phyloP scores from a whole-genome alignment of 1,140 invertebrate genomes.

The Achroia grisella region DNA sequence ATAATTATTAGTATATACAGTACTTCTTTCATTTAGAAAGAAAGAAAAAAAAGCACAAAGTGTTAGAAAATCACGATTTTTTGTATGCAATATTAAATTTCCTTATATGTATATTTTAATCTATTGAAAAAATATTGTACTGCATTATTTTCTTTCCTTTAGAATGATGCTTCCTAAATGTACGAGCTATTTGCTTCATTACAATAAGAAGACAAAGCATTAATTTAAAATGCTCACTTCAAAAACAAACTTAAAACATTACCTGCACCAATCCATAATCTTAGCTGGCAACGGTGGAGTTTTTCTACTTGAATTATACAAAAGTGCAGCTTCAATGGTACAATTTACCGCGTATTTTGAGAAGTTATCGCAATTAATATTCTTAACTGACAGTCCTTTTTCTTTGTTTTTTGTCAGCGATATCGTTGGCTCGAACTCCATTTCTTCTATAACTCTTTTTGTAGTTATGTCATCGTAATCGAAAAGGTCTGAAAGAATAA shows the following conservation, averaged over 20 bases:
- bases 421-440: too few relatives aligned
- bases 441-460: too few relatives aligned
- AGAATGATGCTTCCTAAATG: neutral
- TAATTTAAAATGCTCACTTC: neutral
- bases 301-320: constrained; percentile 46
- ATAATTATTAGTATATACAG: too few relatives aligned
- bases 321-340: constrained; percentile 33
- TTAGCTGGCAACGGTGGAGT: constrained; percentile 39
- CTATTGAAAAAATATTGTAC: neutral
- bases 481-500: too few relatives aligned
- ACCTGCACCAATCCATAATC: constrained; percentile 52
- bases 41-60: too few relatives aligned
- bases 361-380: constrained; percentile 51
- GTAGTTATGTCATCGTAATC: too few relatives aligned
- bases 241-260: constrained; percentile 2
- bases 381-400: constrained; percentile 5
- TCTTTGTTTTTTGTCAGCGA: too few relatives aligned
- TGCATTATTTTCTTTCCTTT: neutral
- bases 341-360: constrained; percentile 42
- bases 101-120: neutral
- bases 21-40: too few relatives aligned
- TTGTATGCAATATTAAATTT: neutral
- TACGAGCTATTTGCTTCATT: neutral
- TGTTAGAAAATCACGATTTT: too few relatives aligned
- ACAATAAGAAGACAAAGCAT: neutral